Conservation (phyloP, 2,797 vertebrate genomes). For the Neoniphon sammara region DNA sequence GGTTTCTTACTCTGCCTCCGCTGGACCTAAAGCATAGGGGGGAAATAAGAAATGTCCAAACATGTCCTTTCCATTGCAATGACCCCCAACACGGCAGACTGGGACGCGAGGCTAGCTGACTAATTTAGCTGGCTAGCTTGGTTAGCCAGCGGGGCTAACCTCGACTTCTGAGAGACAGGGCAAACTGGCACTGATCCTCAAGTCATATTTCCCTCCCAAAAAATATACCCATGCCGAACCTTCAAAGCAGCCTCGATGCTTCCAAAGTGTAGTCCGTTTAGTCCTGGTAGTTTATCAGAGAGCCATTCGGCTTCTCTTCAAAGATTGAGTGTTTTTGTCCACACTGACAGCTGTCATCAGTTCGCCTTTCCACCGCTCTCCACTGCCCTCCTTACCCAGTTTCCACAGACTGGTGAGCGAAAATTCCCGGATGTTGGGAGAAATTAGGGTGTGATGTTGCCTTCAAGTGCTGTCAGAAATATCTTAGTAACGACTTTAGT, state of each 20-base stretch:
- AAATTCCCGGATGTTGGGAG: conserved; percentile 76
- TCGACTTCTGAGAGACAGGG: conserved; percentile 66
- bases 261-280: conserved; percentile 33
- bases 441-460: conserved; percentile 75
- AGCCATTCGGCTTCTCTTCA: conserved; percentile 61
- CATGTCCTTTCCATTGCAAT: conserved; percentile 23
- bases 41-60: conserved; percentile 12
- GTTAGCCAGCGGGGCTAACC: conserved; percentile 65
- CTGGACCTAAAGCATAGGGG: conserved; percentile 8
- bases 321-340: conserved; percentile 70
- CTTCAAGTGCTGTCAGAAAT: conserved; percentile 54
- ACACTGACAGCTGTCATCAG: conserved; percentile 83
- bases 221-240: conserved; percentile 52
- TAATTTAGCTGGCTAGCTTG: conserved; percentile 55
- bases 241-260: conserved; percentile 24
- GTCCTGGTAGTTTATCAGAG: conserved; percentile 17
- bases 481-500: not conserved
- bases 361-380: conserved; percentile 63
- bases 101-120: conserved; percentile 42
- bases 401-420: conserved; percentile 57
- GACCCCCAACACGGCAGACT: conserved; percentile 26
- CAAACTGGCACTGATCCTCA: conserved; percentile 76
- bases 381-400: conserved; percentile 61
- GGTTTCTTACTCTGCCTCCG: not conserved
- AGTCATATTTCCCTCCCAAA: conserved; percentile 42